Conservation (phyloP, 2,113 vertebrate species). For the Equus quagga region DNA sequence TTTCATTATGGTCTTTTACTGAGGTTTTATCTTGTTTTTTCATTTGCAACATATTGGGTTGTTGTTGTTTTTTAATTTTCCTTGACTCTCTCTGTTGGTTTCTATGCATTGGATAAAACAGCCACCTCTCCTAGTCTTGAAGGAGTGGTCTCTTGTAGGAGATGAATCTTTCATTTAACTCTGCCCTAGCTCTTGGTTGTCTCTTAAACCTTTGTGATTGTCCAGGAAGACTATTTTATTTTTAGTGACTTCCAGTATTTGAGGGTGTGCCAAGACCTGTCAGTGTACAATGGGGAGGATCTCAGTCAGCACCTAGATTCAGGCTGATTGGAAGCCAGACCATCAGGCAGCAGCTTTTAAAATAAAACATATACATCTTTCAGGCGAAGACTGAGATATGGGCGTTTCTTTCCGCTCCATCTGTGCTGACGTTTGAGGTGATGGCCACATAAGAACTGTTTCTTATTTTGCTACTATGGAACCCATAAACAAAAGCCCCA, state of each 20-base stretch:
- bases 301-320: background rate
- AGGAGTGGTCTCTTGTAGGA: background rate
- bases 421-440: background rate
- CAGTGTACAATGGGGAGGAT: background rate
- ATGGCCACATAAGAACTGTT: background rate
- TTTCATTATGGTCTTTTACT: background rate
- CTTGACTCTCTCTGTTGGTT: background rate
- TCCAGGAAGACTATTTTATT: background rate
- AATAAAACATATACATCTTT: background rate
- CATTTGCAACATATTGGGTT: background rate
- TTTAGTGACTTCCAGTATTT: background rate
- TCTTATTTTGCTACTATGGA: background rate
- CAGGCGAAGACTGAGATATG: background rate
- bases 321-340: background rate
- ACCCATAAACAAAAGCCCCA: background rate
- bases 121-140: background rate
- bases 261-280: background rate
- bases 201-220: background rate
- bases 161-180: background rate
- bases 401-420: background rate
- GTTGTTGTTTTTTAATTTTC: background rate
- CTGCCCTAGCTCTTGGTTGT: background rate
- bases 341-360: background rate
- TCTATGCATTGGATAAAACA: background rate
- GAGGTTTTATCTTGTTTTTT: background rate